These are phyloP conservation scores for Calliphora vomitoria DNA, from an alignment of 2,888 invertebrate species.

Conservation along the genomic window DNA sequence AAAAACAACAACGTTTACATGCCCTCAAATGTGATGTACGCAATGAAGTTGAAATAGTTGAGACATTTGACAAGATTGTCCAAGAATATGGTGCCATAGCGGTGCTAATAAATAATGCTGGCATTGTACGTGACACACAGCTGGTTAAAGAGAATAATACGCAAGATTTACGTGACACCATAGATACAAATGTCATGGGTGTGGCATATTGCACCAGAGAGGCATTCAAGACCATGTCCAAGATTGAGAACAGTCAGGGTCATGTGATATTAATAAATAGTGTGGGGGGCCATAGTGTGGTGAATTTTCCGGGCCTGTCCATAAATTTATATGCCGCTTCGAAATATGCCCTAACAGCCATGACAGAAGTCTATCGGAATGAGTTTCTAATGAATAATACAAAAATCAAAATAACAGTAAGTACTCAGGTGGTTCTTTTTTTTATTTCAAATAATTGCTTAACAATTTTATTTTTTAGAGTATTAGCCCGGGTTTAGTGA, in stretches of 20 bases:
- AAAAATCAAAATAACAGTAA: slow-evolving; percentile 76
- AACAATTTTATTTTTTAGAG: slow-evolving; percentile 51
- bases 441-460: background rate
- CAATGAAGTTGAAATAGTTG: slow-evolving; percentile 85
- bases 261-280: slow-evolving; percentile 85
- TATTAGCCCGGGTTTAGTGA: slow-evolving; percentile 72
- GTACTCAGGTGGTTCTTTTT: background rate
- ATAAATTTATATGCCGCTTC: slow-evolving; percentile 78
- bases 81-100: slow-evolving; percentile 85
- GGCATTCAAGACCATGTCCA: slow-evolving; percentile 84
- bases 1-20: slow-evolving; percentile 77
- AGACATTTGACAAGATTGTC: slow-evolving; percentile 85
- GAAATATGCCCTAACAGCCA: slow-evolving; percentile 80
- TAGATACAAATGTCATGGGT: slow-evolving; percentile 84
- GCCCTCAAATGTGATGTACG: slow-evolving; percentile 85
- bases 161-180: slow-evolving; percentile 75
- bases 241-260: slow-evolving; percentile 78
- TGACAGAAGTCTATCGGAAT: slow-evolving; percentile 79
- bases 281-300: slow-evolving; percentile 76
- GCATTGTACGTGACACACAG: slow-evolving; percentile 61
- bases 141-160: slow-evolving; percentile 70
- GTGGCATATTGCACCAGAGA: slow-evolving; percentile 83
- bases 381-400: slow-evolving; percentile 78
- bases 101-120: slow-evolving; percentile 86
- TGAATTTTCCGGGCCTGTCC: slow-evolving; percentile 56